A percentile compares a stretch with the other conserved stretches of the same genome.
phyloP scores from a whole-genome alignment of 2,797 vertebrate genomes.

The Petrocephalus sullivani region DNA sequence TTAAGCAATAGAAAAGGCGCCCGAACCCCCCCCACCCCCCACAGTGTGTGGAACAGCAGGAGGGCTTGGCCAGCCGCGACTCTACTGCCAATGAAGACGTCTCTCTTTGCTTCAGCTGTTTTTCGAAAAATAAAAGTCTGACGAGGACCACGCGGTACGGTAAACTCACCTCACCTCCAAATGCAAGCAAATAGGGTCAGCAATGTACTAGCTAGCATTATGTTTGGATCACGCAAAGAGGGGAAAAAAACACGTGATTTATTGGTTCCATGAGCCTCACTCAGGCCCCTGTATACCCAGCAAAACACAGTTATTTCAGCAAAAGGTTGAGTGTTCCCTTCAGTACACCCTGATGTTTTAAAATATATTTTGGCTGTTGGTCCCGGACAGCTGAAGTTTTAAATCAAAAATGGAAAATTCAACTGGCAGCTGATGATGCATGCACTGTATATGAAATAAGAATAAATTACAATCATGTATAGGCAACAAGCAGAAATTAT shows the following conservation, averaged over 20 bases:
- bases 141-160: not conserved
- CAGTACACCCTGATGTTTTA: not conserved
- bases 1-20: not conserved
- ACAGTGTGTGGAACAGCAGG: not conserved
- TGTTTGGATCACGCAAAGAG: not conserved
- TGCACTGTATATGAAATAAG: not conserved
- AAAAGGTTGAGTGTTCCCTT: not conserved
- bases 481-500: not conserved
- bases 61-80: not conserved
- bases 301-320: not conserved
- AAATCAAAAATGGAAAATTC: not conserved
- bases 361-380: not conserved
- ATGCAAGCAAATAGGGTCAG: not conserved
- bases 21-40: not conserved
- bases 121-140: not conserved
- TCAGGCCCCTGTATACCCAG: not conserved
- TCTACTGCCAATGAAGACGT: constrained; percentile 15
- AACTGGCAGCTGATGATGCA: not conserved
- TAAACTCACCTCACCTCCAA: not conserved
- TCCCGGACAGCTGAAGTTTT: constrained; percentile 7
- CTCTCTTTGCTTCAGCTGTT: not conserved
- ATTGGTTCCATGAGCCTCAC: not conserved
- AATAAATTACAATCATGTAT: not conserved
- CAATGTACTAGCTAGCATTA: not conserved
- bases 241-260: constrained; percentile 1